phyloP scores from a whole-genome alignment of 2,797 vertebrate genomes.

The Danio choprae region DNA sequence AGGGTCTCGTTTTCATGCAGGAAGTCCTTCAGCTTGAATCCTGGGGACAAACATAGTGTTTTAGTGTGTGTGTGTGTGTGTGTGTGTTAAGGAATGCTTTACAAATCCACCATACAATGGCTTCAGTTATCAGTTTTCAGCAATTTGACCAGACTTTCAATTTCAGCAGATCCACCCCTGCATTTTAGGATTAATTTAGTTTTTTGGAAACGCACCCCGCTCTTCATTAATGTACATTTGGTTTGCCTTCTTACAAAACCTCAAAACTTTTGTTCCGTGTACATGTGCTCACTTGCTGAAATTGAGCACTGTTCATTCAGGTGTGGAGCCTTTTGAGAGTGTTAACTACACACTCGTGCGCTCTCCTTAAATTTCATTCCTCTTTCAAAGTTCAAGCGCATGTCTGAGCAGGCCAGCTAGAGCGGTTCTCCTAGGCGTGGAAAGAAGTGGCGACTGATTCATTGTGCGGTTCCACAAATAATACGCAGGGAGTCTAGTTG shows the following conservation, averaged over 20 bases:
- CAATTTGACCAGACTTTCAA: constrained; percentile 36
- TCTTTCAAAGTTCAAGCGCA: constrained; percentile 56
- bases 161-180: constrained; percentile 31
- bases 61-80: constrained; percentile 24
- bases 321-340: constrained; percentile 37
- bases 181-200: constrained; percentile 53
- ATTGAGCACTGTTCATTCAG: constrained; percentile 36
- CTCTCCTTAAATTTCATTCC: constrained; percentile 48
- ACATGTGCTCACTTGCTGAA: constrained; percentile 60
- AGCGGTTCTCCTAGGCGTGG: constrained; percentile 13
- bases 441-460: constrained; percentile 5
- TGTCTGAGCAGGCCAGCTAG: constrained; percentile 61
- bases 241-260: constrained; percentile 25
- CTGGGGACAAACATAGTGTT: constrained; percentile 73
- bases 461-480: constrained; percentile 17
- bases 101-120: constrained; percentile 20
- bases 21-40: constrained; percentile 89
- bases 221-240: constrained; percentile 36
- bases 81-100: constrained; percentile 24
- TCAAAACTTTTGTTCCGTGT: constrained; percentile 23
- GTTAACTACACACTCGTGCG: constrained; percentile 11
- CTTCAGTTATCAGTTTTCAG: constrained; percentile 32
- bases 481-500: neutral
- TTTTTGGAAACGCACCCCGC: constrained; percentile 41
- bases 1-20: constrained; percentile 89